Conservation (phyloP, 2,113 vertebrate species). For the Sturnus vulgaris region DNA sequence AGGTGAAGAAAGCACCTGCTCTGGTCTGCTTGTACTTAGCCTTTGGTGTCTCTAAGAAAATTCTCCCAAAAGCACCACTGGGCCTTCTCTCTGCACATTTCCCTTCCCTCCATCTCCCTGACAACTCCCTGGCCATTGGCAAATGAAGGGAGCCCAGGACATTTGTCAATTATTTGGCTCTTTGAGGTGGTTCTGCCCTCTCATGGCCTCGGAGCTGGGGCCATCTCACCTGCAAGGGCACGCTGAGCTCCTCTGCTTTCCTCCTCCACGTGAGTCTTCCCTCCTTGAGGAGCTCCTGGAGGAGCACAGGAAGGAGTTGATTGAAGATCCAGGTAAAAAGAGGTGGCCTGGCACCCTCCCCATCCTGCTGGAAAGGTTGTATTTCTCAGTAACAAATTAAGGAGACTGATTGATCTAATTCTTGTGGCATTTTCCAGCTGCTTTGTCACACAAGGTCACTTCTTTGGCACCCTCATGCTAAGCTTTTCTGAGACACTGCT, state of each 20-base stretch:
- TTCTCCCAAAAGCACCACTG: background rate
- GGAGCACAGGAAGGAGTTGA: background rate
- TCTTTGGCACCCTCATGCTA: background rate
- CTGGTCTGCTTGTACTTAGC: background rate
- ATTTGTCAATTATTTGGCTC: background rate
- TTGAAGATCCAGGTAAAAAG: background rate
- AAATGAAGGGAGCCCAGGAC: background rate
- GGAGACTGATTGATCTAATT: background rate
- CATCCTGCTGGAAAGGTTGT: background rate
- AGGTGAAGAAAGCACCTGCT: background rate
- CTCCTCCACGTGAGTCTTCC: background rate
- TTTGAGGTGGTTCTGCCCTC: background rate
- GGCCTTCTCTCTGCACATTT: background rate
- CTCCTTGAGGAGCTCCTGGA: background rate
- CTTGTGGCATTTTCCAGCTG: constrained; percentile 10
- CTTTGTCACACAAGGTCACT: background rate
- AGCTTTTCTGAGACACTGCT: background rate
- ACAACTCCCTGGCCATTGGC: background rate
- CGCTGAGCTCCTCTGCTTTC: background rate
- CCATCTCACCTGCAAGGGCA: background rate
- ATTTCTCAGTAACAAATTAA: background rate
- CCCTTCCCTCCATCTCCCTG: background rate
- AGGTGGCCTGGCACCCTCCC: background rate
- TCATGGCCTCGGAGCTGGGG: background rate
- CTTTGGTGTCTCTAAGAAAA: background rate